A percentile compares a stretch with the other conserved stretches of the same genome.
Conservation (phyloP, 2,797 vertebrate genomes). For the Phalloptychus januarius region DNA sequence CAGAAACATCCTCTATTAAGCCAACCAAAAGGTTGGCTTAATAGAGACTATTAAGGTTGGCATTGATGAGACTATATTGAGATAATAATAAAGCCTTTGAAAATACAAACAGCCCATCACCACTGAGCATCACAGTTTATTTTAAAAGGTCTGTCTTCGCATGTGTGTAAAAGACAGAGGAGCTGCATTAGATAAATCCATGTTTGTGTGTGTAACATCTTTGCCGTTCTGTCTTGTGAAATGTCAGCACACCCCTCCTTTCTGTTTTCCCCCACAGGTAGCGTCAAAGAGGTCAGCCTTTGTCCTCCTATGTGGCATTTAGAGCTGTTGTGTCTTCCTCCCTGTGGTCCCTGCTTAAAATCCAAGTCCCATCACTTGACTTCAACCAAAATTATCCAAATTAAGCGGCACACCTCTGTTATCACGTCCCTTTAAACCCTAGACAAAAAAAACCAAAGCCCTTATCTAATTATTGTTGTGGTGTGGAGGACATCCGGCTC, state of each 20-base stretch:
- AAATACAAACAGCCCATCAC: neutral
- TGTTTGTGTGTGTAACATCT: slow-evolving; percentile 42
- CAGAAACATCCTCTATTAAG: neutral
- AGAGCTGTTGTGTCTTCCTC: slow-evolving; percentile 61
- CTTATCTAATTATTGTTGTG: slow-evolving; percentile 28
- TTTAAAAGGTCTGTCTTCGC: neutral
- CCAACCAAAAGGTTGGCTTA: neutral
- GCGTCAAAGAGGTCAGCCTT: slow-evolving; percentile 66
- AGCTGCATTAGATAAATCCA: slow-evolving; percentile 27
- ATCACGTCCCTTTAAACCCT: slow-evolving; percentile 11
- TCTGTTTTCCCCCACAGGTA: slow-evolving; percentile 62
- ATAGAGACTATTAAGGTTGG: no score
- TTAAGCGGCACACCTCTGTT: slow-evolving; percentile 21
- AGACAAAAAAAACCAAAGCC: slow-evolving; percentile 14
- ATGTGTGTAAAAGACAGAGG: slow-evolving; percentile 21
- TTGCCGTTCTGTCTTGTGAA: slow-evolving; percentile 52
- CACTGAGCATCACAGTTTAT: neutral
- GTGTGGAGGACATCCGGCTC: slow-evolving; percentile 11
- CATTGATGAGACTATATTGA: neutral
- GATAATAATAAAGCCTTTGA: neutral
- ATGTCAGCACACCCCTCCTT: slow-evolving; percentile 69
- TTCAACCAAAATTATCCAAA: slow-evolving; percentile 45
- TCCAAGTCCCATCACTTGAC: slow-evolving; percentile 39
- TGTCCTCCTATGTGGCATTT: slow-evolving; percentile 67
- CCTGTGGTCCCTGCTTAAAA: slow-evolving; percentile 25